Evolutionary conservation across 2,888 invertebrate species (phyloP).

Genomic region (Cephonodes hylas): DNA sequence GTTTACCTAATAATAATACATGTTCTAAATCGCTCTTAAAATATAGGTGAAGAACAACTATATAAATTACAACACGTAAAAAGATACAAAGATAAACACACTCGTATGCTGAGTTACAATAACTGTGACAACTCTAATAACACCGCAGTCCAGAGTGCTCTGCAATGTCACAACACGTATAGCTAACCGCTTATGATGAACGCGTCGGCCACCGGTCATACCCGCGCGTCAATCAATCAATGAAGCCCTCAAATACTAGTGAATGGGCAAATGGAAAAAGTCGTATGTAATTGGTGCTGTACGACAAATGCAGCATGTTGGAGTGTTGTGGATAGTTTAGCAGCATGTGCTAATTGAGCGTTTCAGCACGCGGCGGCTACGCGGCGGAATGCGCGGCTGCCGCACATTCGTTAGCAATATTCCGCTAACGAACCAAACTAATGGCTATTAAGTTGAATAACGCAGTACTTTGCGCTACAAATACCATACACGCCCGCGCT

Average conservation of each 20-base stretch:
- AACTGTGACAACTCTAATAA: not conserved
- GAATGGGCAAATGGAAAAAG: slow-evolving; percentile 2
- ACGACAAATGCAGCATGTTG: slow-evolving; percentile 17
- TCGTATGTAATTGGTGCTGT: slow-evolving; percentile 18
- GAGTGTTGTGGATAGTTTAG: slow-evolving; percentile 11
- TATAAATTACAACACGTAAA: too few species aligned
- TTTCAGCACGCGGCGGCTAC: slow-evolving; percentile 50
- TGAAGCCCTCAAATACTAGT: not conserved
- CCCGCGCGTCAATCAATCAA: not conserved
- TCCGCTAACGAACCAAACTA: slow-evolving; percentile 80
- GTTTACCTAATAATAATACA: too few species aligned
- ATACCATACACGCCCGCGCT: slow-evolving; percentile 52
- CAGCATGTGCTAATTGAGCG: slow-evolving; percentile 70
- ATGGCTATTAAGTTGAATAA: slow-evolving; percentile 79
- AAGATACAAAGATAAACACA: too few species aligned
- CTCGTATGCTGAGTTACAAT: not conserved
- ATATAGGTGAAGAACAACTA: too few species aligned
- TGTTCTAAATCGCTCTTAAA: too few species aligned
- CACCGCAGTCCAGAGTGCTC: not conserved
- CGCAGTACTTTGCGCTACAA: slow-evolving; percentile 70
- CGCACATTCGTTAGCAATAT: slow-evolving; percentile 79
- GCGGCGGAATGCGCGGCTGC: slow-evolving; percentile 56
- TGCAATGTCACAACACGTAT: not conserved
- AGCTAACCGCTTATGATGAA: not conserved
- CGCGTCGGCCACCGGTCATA: not conserved